phyloP scores from a whole-genome alignment of 2,888 invertebrate species.

The Anticlea derivata region DNA sequence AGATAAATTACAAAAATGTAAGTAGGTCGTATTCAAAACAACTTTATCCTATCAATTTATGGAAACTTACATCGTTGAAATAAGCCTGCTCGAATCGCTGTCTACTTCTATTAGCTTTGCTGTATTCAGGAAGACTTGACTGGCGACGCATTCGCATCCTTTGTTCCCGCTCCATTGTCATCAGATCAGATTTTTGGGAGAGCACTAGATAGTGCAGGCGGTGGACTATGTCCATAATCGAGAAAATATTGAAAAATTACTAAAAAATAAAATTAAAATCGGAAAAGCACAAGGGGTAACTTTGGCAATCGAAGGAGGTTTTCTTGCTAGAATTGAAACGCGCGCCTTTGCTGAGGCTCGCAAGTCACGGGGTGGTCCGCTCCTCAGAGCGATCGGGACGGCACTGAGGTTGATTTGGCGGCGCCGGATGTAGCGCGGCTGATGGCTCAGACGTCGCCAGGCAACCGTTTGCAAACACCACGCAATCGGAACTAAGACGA shows the following conservation, averaged over 20 bases:
- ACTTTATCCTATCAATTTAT: background rate
- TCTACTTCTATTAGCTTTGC: slow-evolving; percentile 66
- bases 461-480: slow-evolving; percentile 79
- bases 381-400: slow-evolving; percentile 63
- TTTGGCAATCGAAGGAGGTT: slow-evolving; percentile 9
- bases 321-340: slow-evolving; percentile 14
- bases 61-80: slow-evolving; percentile 74
- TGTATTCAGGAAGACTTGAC: slow-evolving; percentile 78
- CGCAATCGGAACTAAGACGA: slow-evolving; percentile 39
- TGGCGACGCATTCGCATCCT: slow-evolving; percentile 74
- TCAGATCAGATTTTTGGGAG: slow-evolving; percentile 78
- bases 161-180: slow-evolving; percentile 80
- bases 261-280: background rate
- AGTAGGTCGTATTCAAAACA: background rate
- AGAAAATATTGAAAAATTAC: slow-evolving; percentile 1
- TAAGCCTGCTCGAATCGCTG: slow-evolving; percentile 74
- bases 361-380: slow-evolving; percentile 37
- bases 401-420: slow-evolving; percentile 59
- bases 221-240: slow-evolving; percentile 78
- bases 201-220: slow-evolving; percentile 78
- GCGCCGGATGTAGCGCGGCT: slow-evolving; percentile 68
- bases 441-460: slow-evolving; percentile 58
- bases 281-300: background rate
- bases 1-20: too few relatives aligned
- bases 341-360: slow-evolving; percentile 13